Evolutionary conservation across 92 coral and sea anemone species (phyloP), one percentile per base, ranked within the genome.

Genomic region (Galaxea fascicularis): DNA sequence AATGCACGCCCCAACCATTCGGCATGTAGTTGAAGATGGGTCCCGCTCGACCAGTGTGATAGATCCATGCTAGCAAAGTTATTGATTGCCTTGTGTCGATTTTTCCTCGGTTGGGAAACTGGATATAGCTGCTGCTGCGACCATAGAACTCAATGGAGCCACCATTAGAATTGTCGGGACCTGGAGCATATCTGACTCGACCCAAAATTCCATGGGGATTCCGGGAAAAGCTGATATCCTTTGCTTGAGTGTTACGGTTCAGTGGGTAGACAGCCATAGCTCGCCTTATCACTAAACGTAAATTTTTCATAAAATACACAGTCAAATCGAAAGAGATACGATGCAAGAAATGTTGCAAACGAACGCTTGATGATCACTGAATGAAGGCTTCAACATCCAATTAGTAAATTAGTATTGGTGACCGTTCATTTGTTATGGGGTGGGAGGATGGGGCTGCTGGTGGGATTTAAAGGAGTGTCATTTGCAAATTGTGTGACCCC

Each of bases 41-140:
- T 27, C 98, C 98, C 1, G 82, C 69, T 45, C 73, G 69, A 5
- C 97, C 97, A 53, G 78, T 73, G 78, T 83, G 91, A 75, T 86
- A 80, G 46, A 95, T 85, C 90, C 97, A 93, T 16, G 93, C 93
- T 41, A 95, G 53, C 22, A 95, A 77, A 57, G 98, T 92, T 70
- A 92, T 85, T 16, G 98, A 95, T 10, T 87, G 84, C 69, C 65
- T 87, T 4, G 98, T 76, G 77, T 92, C 95, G 6, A 94, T 71
- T 30, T 78, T 85, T n/a, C 88, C 88, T 15, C 87, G 86, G 58
- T 92, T 88, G 4, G 94, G 94, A 51, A 95, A 88, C 83, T 88
- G 82, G 12, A 90, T 80, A 77, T 82, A 95, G 69, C 95, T 92
- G 71, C 87, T 72, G 1, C 84, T 64, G 18, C 78, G 67, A 22